phyloP scores from a whole-genome alignment of 2,888 invertebrate genomes.

The Nephrocerus scutellatus region DNA sequence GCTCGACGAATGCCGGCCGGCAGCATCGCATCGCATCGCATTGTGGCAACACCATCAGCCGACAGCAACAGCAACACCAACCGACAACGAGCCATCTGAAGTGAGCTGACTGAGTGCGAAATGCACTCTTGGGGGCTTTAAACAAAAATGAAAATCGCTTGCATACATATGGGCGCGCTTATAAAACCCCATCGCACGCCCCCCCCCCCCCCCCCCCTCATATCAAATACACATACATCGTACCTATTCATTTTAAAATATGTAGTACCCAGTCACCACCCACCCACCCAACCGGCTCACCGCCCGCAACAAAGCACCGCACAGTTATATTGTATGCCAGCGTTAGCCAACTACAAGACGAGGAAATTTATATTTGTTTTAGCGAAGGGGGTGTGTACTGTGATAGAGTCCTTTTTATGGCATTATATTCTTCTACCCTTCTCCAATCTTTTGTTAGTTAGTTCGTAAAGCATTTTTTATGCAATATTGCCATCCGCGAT shows the following conservation, averaged over 20 bases:
- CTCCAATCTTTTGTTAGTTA: slow-evolving; percentile 13
- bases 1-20: no score
- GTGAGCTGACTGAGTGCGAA: slow-evolving; percentile 45
- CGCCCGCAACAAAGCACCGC: no score
- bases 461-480: slow-evolving; percentile 23
- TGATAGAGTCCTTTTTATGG: slow-evolving; percentile 25
- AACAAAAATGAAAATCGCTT: slow-evolving; percentile 50
- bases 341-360: no score
- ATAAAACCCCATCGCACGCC: slow-evolving; percentile 20
- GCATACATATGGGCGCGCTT: slow-evolving; percentile 49
- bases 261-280: slow-evolving; percentile 1
- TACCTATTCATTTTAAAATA: slow-evolving; percentile 1
- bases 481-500: no score
- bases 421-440: slow-evolving; percentile 20
- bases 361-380: no score
- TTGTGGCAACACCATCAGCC: slow-evolving; percentile 4
- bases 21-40: slow-evolving; percentile 8
- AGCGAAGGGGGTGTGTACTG: no score
- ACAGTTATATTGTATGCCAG: no score
- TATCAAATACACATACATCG: slow-evolving; percentile 12
- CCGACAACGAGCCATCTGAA: slow-evolving; percentile 21
- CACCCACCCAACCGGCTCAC: slow-evolving; percentile 6
- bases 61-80: no score
- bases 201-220: slow-evolving; percentile 22
- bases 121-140: slow-evolving; percentile 50